Percentiles rank a stretch among this genome's conserved stretches.
These are phyloP conservation scores for Acrobeloides nanus DNA, from an alignment of 2,888 invertebrate genomes.

Conservation along the genomic window DNA sequence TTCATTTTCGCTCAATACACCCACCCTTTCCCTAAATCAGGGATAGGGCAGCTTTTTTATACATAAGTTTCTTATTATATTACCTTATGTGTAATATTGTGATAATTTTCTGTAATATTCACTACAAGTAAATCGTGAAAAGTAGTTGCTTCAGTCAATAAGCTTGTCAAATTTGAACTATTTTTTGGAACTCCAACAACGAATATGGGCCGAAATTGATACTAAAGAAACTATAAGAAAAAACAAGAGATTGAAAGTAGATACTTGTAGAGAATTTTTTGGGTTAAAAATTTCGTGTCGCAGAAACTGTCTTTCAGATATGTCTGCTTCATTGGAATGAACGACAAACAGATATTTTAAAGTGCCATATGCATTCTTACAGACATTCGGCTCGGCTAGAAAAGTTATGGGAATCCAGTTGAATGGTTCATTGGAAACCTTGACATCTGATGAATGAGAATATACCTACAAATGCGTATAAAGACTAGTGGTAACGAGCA, in stretches of 20 bases:
- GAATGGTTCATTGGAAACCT: constrained; percentile 6
- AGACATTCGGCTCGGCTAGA: constrained; percentile 3
- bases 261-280: too few relatives aligned
- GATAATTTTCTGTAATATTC: constrained; percentile 22
- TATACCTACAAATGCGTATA: too few relatives aligned
- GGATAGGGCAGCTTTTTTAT: neutral
- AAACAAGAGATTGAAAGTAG: too few relatives aligned
- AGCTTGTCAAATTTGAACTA: neutral
- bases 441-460: too few relatives aligned
- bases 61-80: neutral
- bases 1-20: too few relatives aligned
- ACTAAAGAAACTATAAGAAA: neutral
- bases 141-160: neutral
- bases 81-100: constrained; percentile 31
- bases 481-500: too few relatives aligned
- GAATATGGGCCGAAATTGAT: neutral
- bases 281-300: constrained; percentile 1
- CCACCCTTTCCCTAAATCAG: too few relatives aligned
- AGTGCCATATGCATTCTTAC: neutral
- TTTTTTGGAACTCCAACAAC: constrained; percentile 5
- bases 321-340: constrained; percentile 6
- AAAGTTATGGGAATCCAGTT: constrained; percentile 6
- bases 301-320: constrained; percentile 6
- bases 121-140: constrained; percentile 15
- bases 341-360: constrained; percentile 7